A percentile compares a stretch with the other conserved stretches of the same genome.
Evolutionary conservation across 2,797 vertebrate genomes (phyloP).

Genomic region (Chanos chanos): DNA sequence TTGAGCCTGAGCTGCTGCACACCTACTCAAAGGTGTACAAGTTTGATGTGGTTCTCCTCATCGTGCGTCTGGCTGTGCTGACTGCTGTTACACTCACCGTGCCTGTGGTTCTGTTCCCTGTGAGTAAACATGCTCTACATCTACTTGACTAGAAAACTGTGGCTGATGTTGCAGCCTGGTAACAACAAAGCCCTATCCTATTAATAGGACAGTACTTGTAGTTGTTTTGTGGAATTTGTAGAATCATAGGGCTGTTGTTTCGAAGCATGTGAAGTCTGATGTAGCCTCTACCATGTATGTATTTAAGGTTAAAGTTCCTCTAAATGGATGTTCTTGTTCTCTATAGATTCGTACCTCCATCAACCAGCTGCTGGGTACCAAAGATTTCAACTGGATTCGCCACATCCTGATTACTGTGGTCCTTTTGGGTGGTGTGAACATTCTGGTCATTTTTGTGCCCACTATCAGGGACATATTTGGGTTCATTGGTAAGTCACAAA

Average conservation of each 20-base stretch:
- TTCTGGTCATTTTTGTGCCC: conserved; percentile 91
- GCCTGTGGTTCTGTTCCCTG: conserved; percentile 94
- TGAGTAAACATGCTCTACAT: conserved; percentile 65
- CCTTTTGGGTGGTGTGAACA: conserved; percentile 79
- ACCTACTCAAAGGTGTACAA: conserved; percentile 83
- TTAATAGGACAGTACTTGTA: too few species aligned
- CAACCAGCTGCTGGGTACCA: conserved; percentile 83
- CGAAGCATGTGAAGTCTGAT: too few species aligned
- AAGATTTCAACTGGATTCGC: conserved; percentile 88
- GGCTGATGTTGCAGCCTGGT: background rate
- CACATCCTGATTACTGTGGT: conserved; percentile 80
- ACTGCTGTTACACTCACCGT: conserved; percentile 93
- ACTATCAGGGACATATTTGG: conserved; percentile 94
- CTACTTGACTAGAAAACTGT: too few species aligned
- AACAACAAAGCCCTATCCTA: background rate
- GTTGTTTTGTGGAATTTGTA: too few species aligned
- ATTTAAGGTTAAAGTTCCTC: background rate
- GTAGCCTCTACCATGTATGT: too few species aligned
- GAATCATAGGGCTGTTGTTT: too few species aligned
- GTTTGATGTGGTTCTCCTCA: conserved; percentile 80
- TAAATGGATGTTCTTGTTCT: background rate
- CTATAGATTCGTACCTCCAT: conserved; percentile 89
- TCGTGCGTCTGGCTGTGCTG: conserved; percentile 92
- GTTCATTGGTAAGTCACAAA: conserved; percentile 81
- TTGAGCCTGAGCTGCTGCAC: conserved; percentile 89